A percentile compares a stretch with the other conserved stretches of the same genome.
phyloP scores from a whole-genome alignment of 2,797 vertebrate genomes.

The Aratinga solstitialis region DNA sequence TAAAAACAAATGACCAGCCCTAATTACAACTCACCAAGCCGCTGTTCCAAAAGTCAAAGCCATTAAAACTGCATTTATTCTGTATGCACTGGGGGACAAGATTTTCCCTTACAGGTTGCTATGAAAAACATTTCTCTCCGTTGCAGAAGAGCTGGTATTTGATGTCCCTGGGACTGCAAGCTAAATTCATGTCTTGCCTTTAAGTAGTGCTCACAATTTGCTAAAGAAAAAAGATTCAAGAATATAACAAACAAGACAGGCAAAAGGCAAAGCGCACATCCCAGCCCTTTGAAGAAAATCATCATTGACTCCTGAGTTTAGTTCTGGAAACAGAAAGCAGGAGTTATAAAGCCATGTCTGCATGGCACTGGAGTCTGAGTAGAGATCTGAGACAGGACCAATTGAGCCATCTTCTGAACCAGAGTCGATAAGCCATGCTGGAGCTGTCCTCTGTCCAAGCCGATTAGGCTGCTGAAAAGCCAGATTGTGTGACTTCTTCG shows the following conservation, averaged over 20 bases:
- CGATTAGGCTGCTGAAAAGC: neutral
- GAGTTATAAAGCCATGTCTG: neutral
- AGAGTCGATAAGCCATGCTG: neutral
- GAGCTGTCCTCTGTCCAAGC: neutral
- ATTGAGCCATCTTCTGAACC: neutral
- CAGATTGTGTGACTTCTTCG: neutral
- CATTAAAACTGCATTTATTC: neutral
- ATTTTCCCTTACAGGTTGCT: neutral
- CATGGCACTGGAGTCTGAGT: accelerated
- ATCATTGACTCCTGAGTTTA: conserved; percentile 11
- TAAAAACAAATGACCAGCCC: conserved; percentile 50
- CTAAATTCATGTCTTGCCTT: neutral
- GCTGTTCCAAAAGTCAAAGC: conserved; percentile 33
- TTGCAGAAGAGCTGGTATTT: neutral
- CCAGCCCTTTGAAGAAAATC: conserved; percentile 21
- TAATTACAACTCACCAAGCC: conserved; percentile 30
- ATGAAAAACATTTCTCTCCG: neutral
- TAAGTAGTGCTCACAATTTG: neutral
- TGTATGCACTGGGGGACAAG: neutral
- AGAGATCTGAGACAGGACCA: neutral
- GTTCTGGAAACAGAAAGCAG: conserved; percentile 19
- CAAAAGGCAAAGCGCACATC: neutral
- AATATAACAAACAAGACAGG: conserved; percentile 16
- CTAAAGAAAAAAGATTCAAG: neutral
- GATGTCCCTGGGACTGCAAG: neutral